phyloP scores from a whole-genome alignment of 2,888 invertebrate genomes.

The Dryococelus australis region DNA sequence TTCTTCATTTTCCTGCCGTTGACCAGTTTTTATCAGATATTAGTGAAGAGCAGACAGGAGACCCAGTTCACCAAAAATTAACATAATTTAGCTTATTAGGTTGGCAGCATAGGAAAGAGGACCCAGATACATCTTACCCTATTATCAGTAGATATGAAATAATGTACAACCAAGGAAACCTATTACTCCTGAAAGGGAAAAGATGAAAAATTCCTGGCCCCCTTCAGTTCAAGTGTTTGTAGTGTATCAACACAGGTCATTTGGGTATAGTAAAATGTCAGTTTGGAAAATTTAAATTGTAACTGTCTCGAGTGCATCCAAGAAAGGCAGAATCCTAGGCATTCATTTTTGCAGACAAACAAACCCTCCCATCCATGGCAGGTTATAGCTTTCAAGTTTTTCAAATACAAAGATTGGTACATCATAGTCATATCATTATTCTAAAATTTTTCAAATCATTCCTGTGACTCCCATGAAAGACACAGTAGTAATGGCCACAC shows the following conservation, averaged over 20 bases:
- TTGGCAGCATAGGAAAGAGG: constrained; percentile 41
- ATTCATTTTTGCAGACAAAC: constrained; percentile 43
- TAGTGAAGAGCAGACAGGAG: neutral
- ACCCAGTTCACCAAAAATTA: constrained; percentile 30
- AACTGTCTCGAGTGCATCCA: constrained; percentile 43
- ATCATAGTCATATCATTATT: constrained; percentile 45
- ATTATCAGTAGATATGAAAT: constrained; percentile 28
- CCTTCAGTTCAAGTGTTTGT: constrained; percentile 24
- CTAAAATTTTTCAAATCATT: constrained; percentile 41
- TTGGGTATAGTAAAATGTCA: constrained; percentile 45
- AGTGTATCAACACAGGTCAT: too few relatives aligned
- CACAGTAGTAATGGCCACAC: constrained; percentile 34
- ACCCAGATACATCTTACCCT: neutral
- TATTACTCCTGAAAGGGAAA: constrained; percentile 32
- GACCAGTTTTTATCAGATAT: constrained; percentile 29
- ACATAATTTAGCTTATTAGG: constrained; percentile 34
- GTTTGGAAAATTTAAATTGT: constrained; percentile 41
- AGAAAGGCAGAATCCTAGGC: constrained; percentile 26
- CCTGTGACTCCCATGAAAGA: constrained; percentile 36
- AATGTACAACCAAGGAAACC: neutral
- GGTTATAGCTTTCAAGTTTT: constrained; percentile 47
- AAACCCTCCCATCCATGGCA: constrained; percentile 47
- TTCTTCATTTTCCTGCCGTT: neutral
- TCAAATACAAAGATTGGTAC: constrained; percentile 36
- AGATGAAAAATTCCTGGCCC: constrained; percentile 44